Conservation (phyloP, 2,888 invertebrate genomes). For the Oligia latruncula region DNA sequence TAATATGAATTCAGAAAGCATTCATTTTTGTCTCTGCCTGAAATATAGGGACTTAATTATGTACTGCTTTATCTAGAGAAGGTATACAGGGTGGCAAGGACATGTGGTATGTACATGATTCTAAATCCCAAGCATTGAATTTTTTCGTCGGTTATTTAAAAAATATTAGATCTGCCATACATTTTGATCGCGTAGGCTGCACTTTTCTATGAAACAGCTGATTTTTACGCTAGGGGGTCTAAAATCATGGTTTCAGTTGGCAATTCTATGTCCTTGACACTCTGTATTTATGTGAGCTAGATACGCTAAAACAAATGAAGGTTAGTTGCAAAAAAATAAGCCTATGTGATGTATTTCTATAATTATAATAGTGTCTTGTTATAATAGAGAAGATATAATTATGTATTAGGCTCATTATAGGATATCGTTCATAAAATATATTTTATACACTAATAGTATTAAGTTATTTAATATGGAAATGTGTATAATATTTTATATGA, state of each 20-base stretch:
- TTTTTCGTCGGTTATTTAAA: no score
- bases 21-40: background rate
- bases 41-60: background rate
- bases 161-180: no score
- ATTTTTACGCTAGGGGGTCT: background rate
- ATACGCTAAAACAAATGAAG: background rate
- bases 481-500: background rate
- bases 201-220: no score
- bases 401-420: conserved; percentile 8
- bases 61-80: background rate
- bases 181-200: no score
- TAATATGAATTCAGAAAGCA: background rate
- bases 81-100: no score
- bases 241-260: background rate
- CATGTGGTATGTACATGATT: no score
- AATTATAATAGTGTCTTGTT: conserved; percentile 35
- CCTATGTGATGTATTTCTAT: conserved; percentile 18
- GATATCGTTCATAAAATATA: conserved; percentile 9
- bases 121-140: no score
- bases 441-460: conserved; percentile 12
- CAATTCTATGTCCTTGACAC: background rate
- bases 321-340: conserved; percentile 10
- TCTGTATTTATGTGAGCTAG: background rate
- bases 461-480: background rate
- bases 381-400: conserved; percentile 10